Evolutionary conservation across 2,888 invertebrate species (phyloP), one percentile per base, ranked within the genome.

Genomic region (Temnothorax rugatulus): DNA sequence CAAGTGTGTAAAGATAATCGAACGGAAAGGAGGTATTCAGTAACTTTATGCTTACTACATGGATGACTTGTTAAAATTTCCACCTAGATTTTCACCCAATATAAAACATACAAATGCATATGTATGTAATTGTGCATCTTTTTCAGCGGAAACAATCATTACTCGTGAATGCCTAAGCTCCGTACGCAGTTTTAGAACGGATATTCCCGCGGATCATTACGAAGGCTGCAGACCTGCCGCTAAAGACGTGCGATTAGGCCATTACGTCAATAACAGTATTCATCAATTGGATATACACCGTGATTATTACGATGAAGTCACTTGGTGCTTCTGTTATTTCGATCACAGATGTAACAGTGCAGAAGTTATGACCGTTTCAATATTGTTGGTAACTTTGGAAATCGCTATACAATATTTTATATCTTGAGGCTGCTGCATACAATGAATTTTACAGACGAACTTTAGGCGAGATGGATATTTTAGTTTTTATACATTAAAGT

Each of bases 241-340:
- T 0, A 96, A 96, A 90, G 98, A 98, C 95, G 96, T 97, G 1
- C 97, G 97, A 90, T 95, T 98, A 85, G 98, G 97, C 0, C 97
- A 98, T 94, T 98, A 98, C 94, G 98, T 98, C 0, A 98, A 98
- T 93, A 98, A 98, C 93, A 96, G 97, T 2, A 97, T 98, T 66
- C 97, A 97, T 91, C 98, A 99, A 94, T 95, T 98, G 75, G 98
- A 99, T 93, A 96, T 98, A 44, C 97, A 97, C 95, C 97, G 98
- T 90, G 96, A 97, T 92, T 97, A 97, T 95, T 99, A 97, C 93
- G 97, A 97, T 87, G 96, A 97, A 90, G 97, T 97, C 9, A 96
- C 96, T 57, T 99, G 97, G 96, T 99, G 98, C 94, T 98, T 98
- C 95, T 99, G 98, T 94, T 98, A 98, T 94, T 97, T 98, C 88